These are phyloP conservation scores for Cervus canadensis DNA, from an alignment of 2,113 vertebrate species.

Conservation along the genomic window DNA sequence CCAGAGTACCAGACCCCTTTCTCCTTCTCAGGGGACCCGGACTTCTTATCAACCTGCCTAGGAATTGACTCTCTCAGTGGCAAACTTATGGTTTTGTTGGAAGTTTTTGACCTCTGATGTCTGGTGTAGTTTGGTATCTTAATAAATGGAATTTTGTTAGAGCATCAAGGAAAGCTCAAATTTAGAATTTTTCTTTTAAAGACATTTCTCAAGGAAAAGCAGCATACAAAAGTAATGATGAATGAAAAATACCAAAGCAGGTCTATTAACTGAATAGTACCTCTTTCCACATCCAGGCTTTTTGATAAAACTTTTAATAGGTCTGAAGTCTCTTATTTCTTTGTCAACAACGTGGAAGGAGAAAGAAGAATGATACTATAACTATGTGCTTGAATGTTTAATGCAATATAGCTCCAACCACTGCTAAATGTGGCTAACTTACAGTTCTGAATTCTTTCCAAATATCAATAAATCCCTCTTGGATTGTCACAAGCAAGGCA, in stretches of 20 bases:
- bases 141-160: background rate
- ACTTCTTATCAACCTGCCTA: background rate
- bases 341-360: background rate
- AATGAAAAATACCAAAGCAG: background rate
- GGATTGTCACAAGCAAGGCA: background rate
- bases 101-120: background rate
- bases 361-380: background rate
- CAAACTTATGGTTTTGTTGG: background rate
- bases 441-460: background rate
- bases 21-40: rapidly evolving
- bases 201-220: background rate
- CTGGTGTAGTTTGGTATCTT: background rate
- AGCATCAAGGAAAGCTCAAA: background rate
- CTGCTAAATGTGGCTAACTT: background rate
- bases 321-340: background rate
- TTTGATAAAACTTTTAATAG: background rate
- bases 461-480: background rate
- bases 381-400: background rate
- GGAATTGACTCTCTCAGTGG: background rate
- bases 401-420: background rate
- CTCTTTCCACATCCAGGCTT: background rate
- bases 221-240: background rate
- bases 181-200: background rate
- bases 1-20: background rate
- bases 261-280: background rate